Percentiles rank a stretch among this genome's conserved stretches.
phyloP scores from a whole-genome alignment of 1,140 invertebrate genomes.

The Brachionus koreanus region DNA sequence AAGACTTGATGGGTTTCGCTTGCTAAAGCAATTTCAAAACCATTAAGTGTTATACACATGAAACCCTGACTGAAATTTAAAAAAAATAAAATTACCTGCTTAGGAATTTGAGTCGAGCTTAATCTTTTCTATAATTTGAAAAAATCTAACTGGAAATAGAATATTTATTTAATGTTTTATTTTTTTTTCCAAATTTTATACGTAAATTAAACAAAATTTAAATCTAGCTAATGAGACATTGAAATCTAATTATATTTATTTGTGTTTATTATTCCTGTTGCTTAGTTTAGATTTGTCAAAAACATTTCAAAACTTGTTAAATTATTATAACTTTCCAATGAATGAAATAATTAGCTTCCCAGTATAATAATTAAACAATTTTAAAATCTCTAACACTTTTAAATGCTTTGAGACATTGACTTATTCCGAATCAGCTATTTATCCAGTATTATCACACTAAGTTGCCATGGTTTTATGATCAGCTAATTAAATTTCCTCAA shows the following conservation, averaged over 20 bases:
- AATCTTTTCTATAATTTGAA: background rate
- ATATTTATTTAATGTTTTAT: background rate
- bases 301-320: background rate
- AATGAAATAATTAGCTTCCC: conserved; percentile 18
- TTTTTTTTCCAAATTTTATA: background rate
- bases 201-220: conserved; percentile 21
- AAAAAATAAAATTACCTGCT: background rate
- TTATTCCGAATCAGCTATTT: background rate
- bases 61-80: background rate
- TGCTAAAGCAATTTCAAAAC: conserved; percentile 1
- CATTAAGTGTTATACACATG: background rate
- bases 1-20: background rate
- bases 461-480: background rate
- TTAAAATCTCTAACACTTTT: background rate
- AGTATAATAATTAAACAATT: background rate
- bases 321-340: background rate
- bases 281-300: conserved; percentile 17
- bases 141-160: background rate
- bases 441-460: conserved; percentile 22
- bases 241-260: conserved; percentile 28
- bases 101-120: background rate
- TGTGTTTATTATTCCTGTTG: conserved; percentile 39
- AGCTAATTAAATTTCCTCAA: background rate
- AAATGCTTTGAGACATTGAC: background rate
- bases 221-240: background rate